phyloP scores from a whole-genome alignment of 2,888 invertebrate species.

The Ochropacha duplaris region DNA sequence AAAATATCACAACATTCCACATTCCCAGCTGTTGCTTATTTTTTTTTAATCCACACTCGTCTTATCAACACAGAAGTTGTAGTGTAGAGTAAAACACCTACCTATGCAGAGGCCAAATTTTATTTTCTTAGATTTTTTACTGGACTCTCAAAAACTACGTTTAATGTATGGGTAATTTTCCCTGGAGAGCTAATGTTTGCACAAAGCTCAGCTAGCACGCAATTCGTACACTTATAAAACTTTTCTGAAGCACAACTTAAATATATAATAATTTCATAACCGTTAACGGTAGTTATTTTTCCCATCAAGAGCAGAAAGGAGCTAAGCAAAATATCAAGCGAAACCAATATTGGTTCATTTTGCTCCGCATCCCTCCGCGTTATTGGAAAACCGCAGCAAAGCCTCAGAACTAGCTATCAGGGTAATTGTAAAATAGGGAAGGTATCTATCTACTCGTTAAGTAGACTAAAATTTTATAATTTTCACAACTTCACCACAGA shows the following conservation, averaged over 20 bases:
- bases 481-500: not conserved
- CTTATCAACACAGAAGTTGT: too few species aligned
- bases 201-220: not conserved
- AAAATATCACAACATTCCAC: too few species aligned
- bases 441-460: not conserved
- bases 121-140: not conserved
- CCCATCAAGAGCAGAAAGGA: not conserved
- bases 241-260: not conserved
- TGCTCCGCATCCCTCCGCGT: not conserved
- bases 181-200: not conserved
- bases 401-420: constrained; percentile 1
- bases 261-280: not conserved
- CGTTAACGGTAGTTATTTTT: not conserved
- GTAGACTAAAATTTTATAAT: not conserved
- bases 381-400: constrained; percentile 1
- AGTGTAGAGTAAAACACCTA: too few species aligned
- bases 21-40: not conserved
- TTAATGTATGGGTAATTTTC: not conserved
- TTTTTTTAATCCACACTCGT: too few species aligned
- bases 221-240: not conserved
- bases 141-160: not conserved
- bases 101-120: not conserved
- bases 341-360: constrained; percentile 1
- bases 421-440: not conserved
- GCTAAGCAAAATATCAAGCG: constrained; percentile 1